Conservation (phyloP, 1,140 invertebrate species). For the Drosophila kohkoa region DNA sequence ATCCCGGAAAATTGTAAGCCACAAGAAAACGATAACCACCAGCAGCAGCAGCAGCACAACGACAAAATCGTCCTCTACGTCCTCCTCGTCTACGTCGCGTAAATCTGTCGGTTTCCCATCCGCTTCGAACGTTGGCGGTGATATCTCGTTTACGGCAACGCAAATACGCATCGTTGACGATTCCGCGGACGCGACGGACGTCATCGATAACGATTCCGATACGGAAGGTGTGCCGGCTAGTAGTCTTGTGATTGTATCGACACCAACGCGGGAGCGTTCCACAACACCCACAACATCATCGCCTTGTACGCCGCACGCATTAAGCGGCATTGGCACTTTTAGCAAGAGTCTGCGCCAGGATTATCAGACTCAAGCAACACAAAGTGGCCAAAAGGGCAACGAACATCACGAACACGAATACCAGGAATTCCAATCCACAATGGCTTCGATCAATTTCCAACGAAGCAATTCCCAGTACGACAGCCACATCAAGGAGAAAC, state of each 20-base stretch:
- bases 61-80: conserved; percentile 54
- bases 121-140: conserved; percentile 20
- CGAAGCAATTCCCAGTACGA: conserved; percentile 93
- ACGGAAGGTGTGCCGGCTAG: conserved; percentile 78
- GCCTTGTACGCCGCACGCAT: conserved; percentile 66
- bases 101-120: conserved; percentile 59
- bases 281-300: conserved; percentile 48
- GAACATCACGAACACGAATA: conserved; percentile 85
- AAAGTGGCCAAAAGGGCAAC: conserved; percentile 85
- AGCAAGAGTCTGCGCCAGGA: conserved; percentile 82
- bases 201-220: conserved; percentile 78
- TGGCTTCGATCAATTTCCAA: conserved; percentile 87
- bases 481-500: conserved; percentile 93
- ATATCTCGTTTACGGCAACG: conserved; percentile 64
- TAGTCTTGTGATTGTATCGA: conserved; percentile 76
- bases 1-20: conserved; percentile 81
- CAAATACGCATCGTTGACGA: conserved; percentile 53
- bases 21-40: conserved; percentile 76
- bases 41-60: conserved; percentile 39
- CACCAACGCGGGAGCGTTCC: conserved; percentile 51
- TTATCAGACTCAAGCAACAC: conserved; percentile 73
- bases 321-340: conserved; percentile 84
- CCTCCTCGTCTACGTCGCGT: conserved; percentile 59
- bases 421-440: conserved; percentile 85
- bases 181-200: conserved; percentile 35